Conservation (phyloP, 1,140 invertebrate genomes). For the Dendroctonus ponderosae region DNA sequence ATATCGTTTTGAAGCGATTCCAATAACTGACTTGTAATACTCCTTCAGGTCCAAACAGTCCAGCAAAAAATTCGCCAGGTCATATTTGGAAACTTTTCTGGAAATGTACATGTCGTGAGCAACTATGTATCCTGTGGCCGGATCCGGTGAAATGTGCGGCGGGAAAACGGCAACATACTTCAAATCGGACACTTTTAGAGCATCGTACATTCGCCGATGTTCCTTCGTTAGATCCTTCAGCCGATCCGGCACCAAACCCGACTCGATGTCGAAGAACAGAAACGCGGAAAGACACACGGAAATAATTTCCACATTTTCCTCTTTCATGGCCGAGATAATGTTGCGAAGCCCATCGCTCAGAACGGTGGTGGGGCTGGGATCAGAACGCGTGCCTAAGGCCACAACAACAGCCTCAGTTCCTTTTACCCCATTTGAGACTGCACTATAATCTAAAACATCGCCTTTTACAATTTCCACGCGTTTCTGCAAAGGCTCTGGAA, state of each 20-base stretch:
- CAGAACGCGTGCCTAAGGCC: slow-evolving; percentile 74
- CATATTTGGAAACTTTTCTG: slow-evolving; percentile 68
- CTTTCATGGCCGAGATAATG: slow-evolving; percentile 75
- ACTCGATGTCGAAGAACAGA: slow-evolving; percentile 62
- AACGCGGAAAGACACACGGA: slow-evolving; percentile 82
- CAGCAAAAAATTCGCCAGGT: slow-evolving; percentile 73
- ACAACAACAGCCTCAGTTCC: slow-evolving; percentile 74
- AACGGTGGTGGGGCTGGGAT: slow-evolving; percentile 72
- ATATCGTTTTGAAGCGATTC: slow-evolving; percentile 51
- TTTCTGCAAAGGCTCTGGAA: slow-evolving; percentile 64
- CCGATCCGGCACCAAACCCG: slow-evolving; percentile 67
- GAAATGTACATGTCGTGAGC: slow-evolving; percentile 64
- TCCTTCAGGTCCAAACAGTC: slow-evolving; percentile 65
- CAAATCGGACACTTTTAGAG: slow-evolving; percentile 63
- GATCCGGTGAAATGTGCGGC: slow-evolving; percentile 72
- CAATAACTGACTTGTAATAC: slow-evolving; percentile 67
- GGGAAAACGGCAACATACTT: slow-evolving; percentile 78
- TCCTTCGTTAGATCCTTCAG: slow-evolving; percentile 73
- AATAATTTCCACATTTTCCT: slow-evolving; percentile 62
- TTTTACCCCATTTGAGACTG: slow-evolving; percentile 68
- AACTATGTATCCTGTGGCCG: slow-evolving; percentile 56
- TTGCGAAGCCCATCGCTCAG: slow-evolving; percentile 78
- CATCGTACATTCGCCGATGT: slow-evolving; percentile 73
- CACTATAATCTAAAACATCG: slow-evolving; percentile 69
- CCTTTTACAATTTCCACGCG: slow-evolving; percentile 71